phyloP scores from a whole-genome alignment of 23 tunicate species.

The Halocynthia aurantium region DNA sequence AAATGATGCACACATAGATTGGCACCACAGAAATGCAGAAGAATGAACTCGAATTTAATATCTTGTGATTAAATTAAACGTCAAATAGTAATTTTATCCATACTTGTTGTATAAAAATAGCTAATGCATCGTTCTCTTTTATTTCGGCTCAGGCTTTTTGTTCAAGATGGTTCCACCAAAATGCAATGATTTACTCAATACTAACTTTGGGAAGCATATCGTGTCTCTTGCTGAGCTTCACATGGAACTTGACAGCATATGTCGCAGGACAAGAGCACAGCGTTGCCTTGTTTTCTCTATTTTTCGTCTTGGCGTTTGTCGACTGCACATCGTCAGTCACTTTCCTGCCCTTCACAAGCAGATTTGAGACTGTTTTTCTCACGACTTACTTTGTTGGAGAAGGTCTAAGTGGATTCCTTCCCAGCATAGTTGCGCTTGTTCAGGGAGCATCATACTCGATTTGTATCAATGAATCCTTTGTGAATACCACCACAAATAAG shows the following conservation, averaged over 20 bases:
- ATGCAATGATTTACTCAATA: conserved; percentile 56
- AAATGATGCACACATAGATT: no score
- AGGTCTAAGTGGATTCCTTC: conserved; percentile 76
- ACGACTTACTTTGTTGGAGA: conserved; percentile 85
- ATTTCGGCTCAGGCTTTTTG: conserved; percentile 30
- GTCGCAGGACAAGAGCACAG: conserved; percentile 34
- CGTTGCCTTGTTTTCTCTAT: conserved; percentile 39
- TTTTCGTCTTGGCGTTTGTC: conserved; percentile 68
- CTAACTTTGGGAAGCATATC: conserved; percentile 32
- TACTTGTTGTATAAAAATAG: background rate
- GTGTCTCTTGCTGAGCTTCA: conserved; percentile 51
- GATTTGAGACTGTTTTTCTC: conserved; percentile 53
- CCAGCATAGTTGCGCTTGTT: conserved; percentile 57
- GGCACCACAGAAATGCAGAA: no score
- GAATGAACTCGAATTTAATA: no score
- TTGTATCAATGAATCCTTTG: conserved; percentile 38
- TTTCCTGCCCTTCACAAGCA: conserved; percentile 74
- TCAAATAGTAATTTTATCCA: background rate
- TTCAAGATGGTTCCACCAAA: conserved; percentile 36
- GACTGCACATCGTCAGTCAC: conserved; percentile 85
- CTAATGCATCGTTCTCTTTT: background rate
- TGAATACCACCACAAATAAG: conserved; percentile 37
- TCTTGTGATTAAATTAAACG: background rate
- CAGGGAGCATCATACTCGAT: conserved; percentile 46
- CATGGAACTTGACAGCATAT: conserved; percentile 42